A percentile compares a stretch with the other conserved stretches of the same genome.
Conservation (phyloP, 2,113 vertebrate genomes). For the Telmatochromis brachygnathus region DNA sequence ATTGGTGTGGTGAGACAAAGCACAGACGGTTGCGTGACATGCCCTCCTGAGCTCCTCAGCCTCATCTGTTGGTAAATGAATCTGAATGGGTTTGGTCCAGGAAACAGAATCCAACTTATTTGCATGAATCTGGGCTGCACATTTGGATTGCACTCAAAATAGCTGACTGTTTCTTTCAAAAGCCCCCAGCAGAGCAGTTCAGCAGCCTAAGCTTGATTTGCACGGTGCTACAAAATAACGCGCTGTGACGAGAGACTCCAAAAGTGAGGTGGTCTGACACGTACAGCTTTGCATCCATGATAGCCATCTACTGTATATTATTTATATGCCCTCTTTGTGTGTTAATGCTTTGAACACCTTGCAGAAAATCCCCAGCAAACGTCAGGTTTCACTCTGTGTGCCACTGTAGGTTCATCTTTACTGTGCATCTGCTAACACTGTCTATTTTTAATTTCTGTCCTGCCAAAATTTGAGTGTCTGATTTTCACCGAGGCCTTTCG, state of each 20-base stretch:
- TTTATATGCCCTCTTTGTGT: slow-evolving; percentile 13
- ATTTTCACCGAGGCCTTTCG: neutral
- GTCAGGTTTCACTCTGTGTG: neutral
- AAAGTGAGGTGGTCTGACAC: slow-evolving; percentile 27
- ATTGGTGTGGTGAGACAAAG: neutral
- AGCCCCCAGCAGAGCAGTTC: slow-evolving; percentile 36
- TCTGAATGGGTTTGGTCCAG: neutral
- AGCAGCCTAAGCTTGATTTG: slow-evolving; percentile 23
- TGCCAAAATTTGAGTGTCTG: neutral
- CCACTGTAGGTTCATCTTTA: neutral
- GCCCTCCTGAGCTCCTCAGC: neutral
- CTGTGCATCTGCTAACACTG: neutral
- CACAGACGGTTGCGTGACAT: neutral
- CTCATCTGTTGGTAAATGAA: neutral
- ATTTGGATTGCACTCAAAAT: slow-evolving; percentile 7
- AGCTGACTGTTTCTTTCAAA: slow-evolving; percentile 29
- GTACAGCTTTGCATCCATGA: slow-evolving; percentile 4
- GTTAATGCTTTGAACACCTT: slow-evolving; percentile 36
- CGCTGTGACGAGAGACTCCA: slow-evolving; percentile 21
- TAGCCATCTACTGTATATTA: slow-evolving; percentile 17
- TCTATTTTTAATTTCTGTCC: neutral
- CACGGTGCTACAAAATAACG: slow-evolving; percentile 43
- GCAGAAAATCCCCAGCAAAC: slow-evolving; percentile 2
- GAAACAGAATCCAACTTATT: neutral
- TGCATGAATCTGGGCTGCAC: neutral